Evolutionary conservation across 2,888 invertebrate genomes (phyloP).

Genomic region (Lagria hirta): DNA sequence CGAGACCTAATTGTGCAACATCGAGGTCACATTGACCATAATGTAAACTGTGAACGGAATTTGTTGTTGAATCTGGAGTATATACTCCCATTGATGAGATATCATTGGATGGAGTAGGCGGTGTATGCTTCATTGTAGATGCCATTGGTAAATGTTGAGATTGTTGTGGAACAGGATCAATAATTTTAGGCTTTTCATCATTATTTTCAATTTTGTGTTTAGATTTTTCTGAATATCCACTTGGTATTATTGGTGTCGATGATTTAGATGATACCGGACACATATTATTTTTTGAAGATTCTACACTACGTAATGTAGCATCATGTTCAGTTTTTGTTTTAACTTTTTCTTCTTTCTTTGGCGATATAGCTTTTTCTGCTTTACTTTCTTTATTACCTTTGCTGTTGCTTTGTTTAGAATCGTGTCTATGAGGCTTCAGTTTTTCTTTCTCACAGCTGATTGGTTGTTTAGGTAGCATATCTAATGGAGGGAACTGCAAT

Average conservation of each 20-base stretch:
- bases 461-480: conserved; percentile 46
- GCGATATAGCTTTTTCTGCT: conserved; percentile 37
- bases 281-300: too few relatives aligned
- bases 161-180: too few relatives aligned
- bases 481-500: conserved; percentile 47
- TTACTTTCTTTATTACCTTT: conserved; percentile 24
- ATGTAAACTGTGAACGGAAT: conserved; percentile 76
- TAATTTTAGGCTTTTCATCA: background rate
- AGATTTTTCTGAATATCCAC: too few relatives aligned
- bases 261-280: too few relatives aligned
- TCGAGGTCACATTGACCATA: conserved; percentile 80
- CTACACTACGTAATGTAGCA: too few relatives aligned
- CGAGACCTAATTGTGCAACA: conserved; percentile 79
- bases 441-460: conserved; percentile 46
- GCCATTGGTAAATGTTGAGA: conserved; percentile 44
- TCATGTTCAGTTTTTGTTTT: conserved; percentile 31
- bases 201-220: conserved; percentile 8
- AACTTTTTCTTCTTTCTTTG: conserved; percentile 40
- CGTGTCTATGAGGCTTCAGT: conserved; percentile 46
- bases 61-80: conserved; percentile 81
- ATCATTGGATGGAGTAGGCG: conserved; percentile 58
- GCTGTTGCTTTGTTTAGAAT: conserved; percentile 35
- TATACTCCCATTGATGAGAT: conserved; percentile 84
- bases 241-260: conserved; percentile 1
- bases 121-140: conserved; percentile 55